These are phyloP conservation scores for Melangyna quadrimaculata DNA, from an alignment of 2,888 invertebrate species.

Conservation along the genomic window DNA sequence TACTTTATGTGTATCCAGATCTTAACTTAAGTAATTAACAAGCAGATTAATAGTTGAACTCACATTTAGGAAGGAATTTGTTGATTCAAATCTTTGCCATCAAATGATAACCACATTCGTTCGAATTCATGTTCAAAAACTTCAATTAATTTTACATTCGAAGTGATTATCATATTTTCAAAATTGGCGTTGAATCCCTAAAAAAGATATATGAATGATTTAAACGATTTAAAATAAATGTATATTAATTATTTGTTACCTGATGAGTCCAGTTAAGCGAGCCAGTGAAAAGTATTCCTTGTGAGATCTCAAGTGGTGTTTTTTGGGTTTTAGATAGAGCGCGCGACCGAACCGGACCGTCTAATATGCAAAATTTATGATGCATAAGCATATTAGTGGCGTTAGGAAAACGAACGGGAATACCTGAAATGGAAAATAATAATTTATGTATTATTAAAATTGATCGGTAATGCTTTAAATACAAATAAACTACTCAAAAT, in stretches of 20 bases:
- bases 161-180: conserved; percentile 78
- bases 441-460: background rate
- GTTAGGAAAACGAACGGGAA: conserved; percentile 76
- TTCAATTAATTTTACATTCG: conserved; percentile 71
- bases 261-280: conserved; percentile 60
- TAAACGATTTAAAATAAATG: too few relatives aligned
- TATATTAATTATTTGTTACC: conserved; percentile 10
- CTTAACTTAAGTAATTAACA: background rate
- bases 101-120: conserved; percentile 77
- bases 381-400: conserved; percentile 77
- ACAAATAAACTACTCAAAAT: too few relatives aligned
- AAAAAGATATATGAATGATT: conserved; percentile 43
- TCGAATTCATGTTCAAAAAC: conserved; percentile 76
- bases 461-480: too few relatives aligned
- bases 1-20: background rate
- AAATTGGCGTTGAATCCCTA: conserved; percentile 78
- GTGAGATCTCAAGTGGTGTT: background rate
- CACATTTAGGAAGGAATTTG: conserved; percentile 30
- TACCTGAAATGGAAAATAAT: conserved; percentile 70
- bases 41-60: conserved; percentile 15
- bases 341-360: conserved; percentile 74
- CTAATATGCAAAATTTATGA: conserved; percentile 79
- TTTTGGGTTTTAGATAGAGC: conserved; percentile 38
- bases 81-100: background rate
- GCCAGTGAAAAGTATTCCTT: conserved; percentile 38